These are phyloP conservation scores for Pogonocherus hispidulus DNA, from an alignment of 2,888 invertebrate species.

Conservation along the genomic window DNA sequence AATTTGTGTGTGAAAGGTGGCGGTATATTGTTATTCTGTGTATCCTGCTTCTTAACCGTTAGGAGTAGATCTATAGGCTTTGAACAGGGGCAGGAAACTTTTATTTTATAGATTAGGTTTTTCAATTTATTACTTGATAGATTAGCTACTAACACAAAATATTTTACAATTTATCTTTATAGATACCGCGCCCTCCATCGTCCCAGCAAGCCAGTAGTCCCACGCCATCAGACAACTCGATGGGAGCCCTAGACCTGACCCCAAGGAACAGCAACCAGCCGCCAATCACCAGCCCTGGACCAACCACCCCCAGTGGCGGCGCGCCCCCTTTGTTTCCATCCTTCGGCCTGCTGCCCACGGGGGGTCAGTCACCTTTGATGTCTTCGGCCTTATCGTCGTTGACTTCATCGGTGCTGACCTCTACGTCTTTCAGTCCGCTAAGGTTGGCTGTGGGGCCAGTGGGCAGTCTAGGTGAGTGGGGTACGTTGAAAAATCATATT, in stretches of 20 bases:
- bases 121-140: too few species aligned
- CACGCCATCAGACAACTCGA: conserved; percentile 70
- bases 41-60: too few species aligned
- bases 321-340: conserved; percentile 69
- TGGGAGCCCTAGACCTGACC: conserved; percentile 74
- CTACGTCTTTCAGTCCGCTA: conserved; percentile 89
- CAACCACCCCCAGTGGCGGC: conserved; percentile 60
- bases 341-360: conserved; percentile 73
- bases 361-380: conserved; percentile 78
- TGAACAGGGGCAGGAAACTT: too few species aligned
- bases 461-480: conserved; percentile 53
- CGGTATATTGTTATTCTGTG: too few species aligned
- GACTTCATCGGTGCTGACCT: conserved; percentile 85
- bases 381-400: conserved; percentile 85
- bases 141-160: too few species aligned
- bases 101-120: too few species aligned
- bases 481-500: not conserved
- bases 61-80: too few species aligned
- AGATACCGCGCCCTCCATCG: conserved; percentile 69
- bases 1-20: too few species aligned
- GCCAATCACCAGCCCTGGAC: conserved; percentile 58
- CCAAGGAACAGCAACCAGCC: conserved; percentile 65
- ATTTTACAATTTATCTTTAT: not conserved
- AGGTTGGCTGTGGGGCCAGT: conserved; percentile 84
- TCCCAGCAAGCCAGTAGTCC: conserved; percentile 67